phyloP scores from a whole-genome alignment of 1,140 invertebrate genomes.

The Teleopsis dalmanni region DNA sequence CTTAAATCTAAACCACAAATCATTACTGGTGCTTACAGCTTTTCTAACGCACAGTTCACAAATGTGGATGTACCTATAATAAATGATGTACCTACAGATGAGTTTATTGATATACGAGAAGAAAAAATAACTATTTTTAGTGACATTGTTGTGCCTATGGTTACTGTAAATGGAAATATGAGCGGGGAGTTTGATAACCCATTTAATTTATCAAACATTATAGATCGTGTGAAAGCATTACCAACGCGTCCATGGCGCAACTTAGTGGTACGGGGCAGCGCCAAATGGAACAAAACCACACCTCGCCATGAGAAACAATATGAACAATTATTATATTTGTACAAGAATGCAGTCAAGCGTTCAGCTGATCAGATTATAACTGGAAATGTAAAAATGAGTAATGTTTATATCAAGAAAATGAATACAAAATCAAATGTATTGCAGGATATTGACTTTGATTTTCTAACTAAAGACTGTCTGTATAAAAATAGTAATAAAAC shows the following conservation, averaged over 20 bases:
- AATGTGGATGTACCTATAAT: constrained; percentile 27
- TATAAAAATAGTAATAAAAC: constrained; percentile 3
- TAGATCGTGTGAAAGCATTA: constrained; percentile 10
- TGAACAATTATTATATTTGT: constrained; percentile 23
- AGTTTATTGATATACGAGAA: constrained; percentile 19
- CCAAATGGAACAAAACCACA: constrained; percentile 13
- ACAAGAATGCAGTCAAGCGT: constrained; percentile 23
- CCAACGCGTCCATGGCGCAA: constrained; percentile 20
- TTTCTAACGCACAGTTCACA: constrained; percentile 13
- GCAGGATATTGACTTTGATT: constrained; percentile 18
- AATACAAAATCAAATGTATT: constrained; percentile 8
- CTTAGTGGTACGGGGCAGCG: constrained; percentile 24
- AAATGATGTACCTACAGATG: constrained; percentile 16
- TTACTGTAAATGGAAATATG: constrained; percentile 19
- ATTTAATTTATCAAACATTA: background rate
- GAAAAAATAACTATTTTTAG: constrained; percentile 12
- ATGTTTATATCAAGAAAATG: constrained; percentile 13
- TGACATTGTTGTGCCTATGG: constrained; percentile 19
- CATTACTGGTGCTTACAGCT: constrained; percentile 24
- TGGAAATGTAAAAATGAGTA: constrained; percentile 21
- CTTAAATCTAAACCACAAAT: constrained; percentile 26
- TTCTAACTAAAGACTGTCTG: constrained; percentile 23
- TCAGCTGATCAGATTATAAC: constrained; percentile 19
- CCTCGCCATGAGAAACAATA: constrained; percentile 1
- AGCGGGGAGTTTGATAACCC: constrained; percentile 5